Conservation (phyloP, 2,888 invertebrate genomes). For the Caenorhabditis parvicauda region DNA sequence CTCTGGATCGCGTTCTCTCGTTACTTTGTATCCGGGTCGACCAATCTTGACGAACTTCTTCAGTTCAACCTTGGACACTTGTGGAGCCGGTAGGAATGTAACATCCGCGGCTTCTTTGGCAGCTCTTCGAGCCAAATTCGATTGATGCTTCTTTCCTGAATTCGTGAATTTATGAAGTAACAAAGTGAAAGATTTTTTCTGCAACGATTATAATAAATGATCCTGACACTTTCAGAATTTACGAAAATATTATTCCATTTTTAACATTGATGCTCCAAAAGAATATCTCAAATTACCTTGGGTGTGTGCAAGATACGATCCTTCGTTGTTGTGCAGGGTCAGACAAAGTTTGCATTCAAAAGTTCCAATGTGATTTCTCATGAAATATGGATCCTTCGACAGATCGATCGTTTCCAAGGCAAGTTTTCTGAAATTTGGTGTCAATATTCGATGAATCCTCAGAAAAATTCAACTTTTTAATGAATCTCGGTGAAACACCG, state of each 20-base stretch:
- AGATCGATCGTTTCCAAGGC: slow-evolving; percentile 97
- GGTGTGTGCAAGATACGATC: slow-evolving; percentile 93
- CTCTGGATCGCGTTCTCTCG: slow-evolving; percentile 93
- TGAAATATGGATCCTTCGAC: slow-evolving; percentile 99
- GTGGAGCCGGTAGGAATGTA: slow-evolving; percentile 71
- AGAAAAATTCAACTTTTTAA: too few species aligned
- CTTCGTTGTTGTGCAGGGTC: slow-evolving; percentile 91
- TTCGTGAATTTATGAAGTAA: too few species aligned
- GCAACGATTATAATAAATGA: too few species aligned
- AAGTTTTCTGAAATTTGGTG: slow-evolving; percentile 87
- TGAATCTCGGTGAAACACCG: too few species aligned
- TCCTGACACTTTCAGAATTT: too few species aligned
- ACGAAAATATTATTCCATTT: too few species aligned
- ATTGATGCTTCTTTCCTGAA: slow-evolving; percentile 89
- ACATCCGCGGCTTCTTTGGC: slow-evolving; percentile 86
- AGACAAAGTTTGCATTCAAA: slow-evolving; percentile 98
- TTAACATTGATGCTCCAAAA: too few species aligned
- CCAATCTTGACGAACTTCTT: slow-evolving; percentile 99
- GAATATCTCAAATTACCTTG: slow-evolving; percentile 73
- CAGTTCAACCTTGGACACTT: slow-evolving; percentile 83
- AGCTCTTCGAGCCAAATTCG: slow-evolving; percentile 91
- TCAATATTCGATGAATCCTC: too few species aligned
- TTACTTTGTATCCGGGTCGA: slow-evolving; percentile 88
- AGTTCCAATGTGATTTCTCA: slow-evolving; percentile 97
- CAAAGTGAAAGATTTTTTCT: too few species aligned